Percentiles rank a stretch among this genome's conserved stretches.
phyloP scores from a whole-genome alignment of 2,797 vertebrate genomes.

The Meriones psammophilus region DNA sequence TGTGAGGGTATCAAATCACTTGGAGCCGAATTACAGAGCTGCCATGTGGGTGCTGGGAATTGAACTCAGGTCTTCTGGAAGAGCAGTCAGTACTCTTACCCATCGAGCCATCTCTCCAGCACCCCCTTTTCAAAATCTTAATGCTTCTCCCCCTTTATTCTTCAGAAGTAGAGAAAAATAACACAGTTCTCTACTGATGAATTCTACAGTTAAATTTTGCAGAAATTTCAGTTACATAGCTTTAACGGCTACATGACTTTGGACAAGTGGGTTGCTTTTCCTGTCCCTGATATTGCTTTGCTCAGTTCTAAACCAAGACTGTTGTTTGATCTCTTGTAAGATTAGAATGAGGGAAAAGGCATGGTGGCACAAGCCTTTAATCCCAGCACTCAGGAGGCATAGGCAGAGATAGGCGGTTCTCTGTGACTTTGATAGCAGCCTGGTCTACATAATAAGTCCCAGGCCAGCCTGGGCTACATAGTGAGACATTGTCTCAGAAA shows the following conservation, averaged over 20 bases:
- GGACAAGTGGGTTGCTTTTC: background rate
- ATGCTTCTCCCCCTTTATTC: background rate
- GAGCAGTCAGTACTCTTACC: too few species aligned
- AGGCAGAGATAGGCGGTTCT: background rate
- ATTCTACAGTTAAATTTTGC: slow-evolving; percentile 24
- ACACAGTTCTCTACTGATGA: background rate
- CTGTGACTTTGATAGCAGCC: background rate
- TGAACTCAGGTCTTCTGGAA: too few species aligned
- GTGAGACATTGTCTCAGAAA: background rate
- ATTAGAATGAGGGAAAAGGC: background rate
- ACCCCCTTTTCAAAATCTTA: background rate
- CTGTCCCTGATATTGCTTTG: background rate
- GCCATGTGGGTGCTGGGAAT: too few species aligned
- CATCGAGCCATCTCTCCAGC: too few species aligned
- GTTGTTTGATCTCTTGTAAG: background rate
- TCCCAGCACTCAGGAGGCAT: background rate
- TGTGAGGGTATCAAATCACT: too few species aligned
- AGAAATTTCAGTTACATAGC: background rate
- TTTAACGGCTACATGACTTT: background rate
- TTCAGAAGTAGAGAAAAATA: background rate
- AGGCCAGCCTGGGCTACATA: background rate
- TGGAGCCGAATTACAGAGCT: too few species aligned
- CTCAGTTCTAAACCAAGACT: background rate
- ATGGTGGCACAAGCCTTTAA: background rate
- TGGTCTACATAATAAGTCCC: background rate